A percentile compares a stretch with the other conserved stretches of the same genome.
phyloP scores from a whole-genome alignment of 2,888 invertebrate genomes.

The Metallyticus violacea region DNA sequence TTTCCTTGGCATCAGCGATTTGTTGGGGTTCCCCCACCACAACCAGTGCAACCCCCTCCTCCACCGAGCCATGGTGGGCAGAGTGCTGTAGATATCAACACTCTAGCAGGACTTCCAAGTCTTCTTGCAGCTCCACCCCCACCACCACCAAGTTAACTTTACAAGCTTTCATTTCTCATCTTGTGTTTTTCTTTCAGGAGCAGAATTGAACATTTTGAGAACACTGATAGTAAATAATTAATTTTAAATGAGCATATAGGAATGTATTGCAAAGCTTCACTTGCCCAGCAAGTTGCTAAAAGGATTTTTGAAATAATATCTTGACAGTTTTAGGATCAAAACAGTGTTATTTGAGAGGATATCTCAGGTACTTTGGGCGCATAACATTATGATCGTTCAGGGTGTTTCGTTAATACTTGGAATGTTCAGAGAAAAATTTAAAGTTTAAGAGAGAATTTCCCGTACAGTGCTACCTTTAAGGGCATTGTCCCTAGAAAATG shows the following conservation, averaged over 20 bases:
- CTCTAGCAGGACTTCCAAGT: slow-evolving; percentile 49
- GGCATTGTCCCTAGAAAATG: not conserved
- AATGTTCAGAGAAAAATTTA: not conserved
- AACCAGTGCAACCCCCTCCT: slow-evolving; percentile 34
- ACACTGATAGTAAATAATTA: not conserved
- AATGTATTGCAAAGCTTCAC: not conserved
- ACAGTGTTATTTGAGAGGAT: not conserved
- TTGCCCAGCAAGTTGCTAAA: not conserved
- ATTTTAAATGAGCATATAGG: not conserved
- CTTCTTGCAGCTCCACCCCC: slow-evolving; percentile 66
- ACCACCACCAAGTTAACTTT: slow-evolving; percentile 54
- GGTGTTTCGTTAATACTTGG: not conserved
- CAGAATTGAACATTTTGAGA: not conserved
- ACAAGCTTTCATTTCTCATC: not conserved
- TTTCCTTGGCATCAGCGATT: slow-evolving; percentile 32
- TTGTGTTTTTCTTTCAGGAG: not conserved
- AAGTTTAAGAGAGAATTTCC: not conserved
- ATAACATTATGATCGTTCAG: not conserved
- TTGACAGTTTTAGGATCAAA: not conserved
- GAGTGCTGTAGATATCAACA: slow-evolving; percentile 44
- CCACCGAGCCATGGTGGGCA: slow-evolving; percentile 37
- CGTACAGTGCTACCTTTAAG: not conserved
- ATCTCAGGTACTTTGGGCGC: not conserved
- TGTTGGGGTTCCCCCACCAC: slow-evolving; percentile 36
- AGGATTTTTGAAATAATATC: no score